Base-by-base conservation (phyloP, 2,888 invertebrate genomes). In the Chouioia cunea region DNA sequence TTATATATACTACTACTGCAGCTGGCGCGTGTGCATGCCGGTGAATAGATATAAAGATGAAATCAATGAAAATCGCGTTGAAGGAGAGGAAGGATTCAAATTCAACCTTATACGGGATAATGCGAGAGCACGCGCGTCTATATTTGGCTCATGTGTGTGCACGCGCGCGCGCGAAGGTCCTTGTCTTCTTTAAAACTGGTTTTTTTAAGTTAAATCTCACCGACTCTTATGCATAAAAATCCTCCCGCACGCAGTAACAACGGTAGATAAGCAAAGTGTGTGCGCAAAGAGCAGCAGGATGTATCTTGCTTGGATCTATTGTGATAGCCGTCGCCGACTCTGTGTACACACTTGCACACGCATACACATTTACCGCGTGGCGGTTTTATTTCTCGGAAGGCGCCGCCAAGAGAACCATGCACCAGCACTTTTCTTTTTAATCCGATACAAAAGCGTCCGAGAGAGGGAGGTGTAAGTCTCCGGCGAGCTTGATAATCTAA, bases 81-180 rank as follows among this genome's bases (percentile, higher is more conserved):
- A n/a, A 4, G 43, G 12, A 14, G 43, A 58, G 60, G 68, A 68
- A 68, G 72, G 62, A 72, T 72, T 69, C 65, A 72, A 69, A 72
- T 72, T 72, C 48, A 22, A 52, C 69, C 72, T 68, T 69, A 65
- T 72, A 72, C 36, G 72, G 68, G 57, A 68, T 36, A 46, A n/a
- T 12, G 65, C 54, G 47, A 27, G 66, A 46, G 66, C 62, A 62
- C 47, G 71, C 48, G 56, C 65, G 43, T 59, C 68, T 68, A 65
- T 68, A 72, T 72, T 72, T 72, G 68, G 71, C 60, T 48, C 44
- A 27, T 27, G 27, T 27, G 6, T 3, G 27, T 6, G 27, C 27
- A 6, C 27, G 27, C 27, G 27, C 27, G 27, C 1, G 36, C 6
- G 36, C 6, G 36, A 12, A 3, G 36, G 36, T 12, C 36, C 36